Conservation (phyloP, 2,113 vertebrate species). For the Hipposideros armiger region DNA sequence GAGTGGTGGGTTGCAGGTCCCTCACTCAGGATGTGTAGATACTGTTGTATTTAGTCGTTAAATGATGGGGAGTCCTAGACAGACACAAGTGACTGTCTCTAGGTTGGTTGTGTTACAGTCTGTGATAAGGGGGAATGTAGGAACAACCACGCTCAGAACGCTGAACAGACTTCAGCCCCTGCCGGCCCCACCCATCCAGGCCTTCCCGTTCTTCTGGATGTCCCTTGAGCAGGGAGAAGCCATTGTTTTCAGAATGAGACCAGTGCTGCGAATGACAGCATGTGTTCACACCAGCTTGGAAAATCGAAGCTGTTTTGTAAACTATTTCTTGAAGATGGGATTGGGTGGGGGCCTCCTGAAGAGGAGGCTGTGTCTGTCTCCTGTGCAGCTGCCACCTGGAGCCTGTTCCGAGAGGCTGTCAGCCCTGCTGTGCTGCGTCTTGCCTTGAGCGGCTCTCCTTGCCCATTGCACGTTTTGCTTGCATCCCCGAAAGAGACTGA, state of each 20-base stretch:
- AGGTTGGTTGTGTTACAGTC: neutral
- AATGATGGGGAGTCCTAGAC: neutral
- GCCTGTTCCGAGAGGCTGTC: neutral
- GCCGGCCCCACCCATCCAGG: accelerated
- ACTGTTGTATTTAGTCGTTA: neutral
- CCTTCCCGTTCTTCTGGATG: neutral
- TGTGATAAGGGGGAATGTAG: too few relatives aligned
- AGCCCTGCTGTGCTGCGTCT: neutral
- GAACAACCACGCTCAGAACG: neutral
- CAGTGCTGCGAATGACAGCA: neutral
- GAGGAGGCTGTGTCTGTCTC: accelerated
- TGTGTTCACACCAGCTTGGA: neutral
- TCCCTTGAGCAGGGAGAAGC: neutral
- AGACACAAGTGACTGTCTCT: neutral
- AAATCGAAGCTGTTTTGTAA: neutral
- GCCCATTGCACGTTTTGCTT: accelerated
- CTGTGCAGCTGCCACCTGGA: neutral
- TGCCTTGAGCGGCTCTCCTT: neutral
- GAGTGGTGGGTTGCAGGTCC: too few relatives aligned
- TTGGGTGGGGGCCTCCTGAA: neutral
- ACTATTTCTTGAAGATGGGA: neutral
- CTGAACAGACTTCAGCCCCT: neutral
- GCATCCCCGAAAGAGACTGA: neutral
- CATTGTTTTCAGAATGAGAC: neutral
- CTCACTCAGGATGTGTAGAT: accelerated